A percentile compares a stretch with the other conserved stretches of the same genome.
phyloP scores from a whole-genome alignment of 1,140 invertebrate species.

The Ectropis grisescens region DNA sequence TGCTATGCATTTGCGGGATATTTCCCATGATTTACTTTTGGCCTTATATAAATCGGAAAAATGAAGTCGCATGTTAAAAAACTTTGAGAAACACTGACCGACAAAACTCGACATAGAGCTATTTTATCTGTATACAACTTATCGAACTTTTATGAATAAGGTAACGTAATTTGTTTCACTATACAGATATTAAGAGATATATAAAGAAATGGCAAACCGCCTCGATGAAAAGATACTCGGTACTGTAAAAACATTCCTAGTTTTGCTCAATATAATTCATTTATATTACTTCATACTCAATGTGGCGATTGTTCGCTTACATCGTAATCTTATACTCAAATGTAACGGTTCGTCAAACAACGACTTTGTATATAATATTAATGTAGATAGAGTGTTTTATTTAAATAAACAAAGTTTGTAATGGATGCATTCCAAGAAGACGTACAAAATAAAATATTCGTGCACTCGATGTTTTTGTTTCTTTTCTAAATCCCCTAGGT shows the following conservation, averaged over 20 bases:
- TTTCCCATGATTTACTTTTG: too few relatives aligned
- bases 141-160: too few relatives aligned
- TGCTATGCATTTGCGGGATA: too few relatives aligned
- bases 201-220: constrained; percentile 5
- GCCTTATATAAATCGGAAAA: too few relatives aligned
- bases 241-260: constrained; percentile 13
- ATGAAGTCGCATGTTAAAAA: too few relatives aligned
- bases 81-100: too few relatives aligned
- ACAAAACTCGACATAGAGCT: too few relatives aligned
- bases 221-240: constrained; percentile 10
- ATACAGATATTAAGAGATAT: too few relatives aligned
- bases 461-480: constrained; percentile 41
- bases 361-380: constrained; percentile 45
- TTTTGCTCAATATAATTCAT: constrained; percentile 36
- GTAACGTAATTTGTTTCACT: too few relatives aligned
- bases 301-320: too few relatives aligned
- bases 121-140: too few relatives aligned
- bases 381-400: constrained; percentile 43
- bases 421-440: constrained; percentile 45
- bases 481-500: too few relatives aligned
- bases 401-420: constrained; percentile 32
- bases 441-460: constrained; percentile 62
- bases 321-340: constrained; percentile 42
- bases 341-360: constrained; percentile 31
- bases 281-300: constrained; percentile 4